Evolutionary conservation across 1,140 invertebrate species (phyloP), one percentile per base, ranked within the genome.

Genomic region (Apis laboriosa): DNA sequence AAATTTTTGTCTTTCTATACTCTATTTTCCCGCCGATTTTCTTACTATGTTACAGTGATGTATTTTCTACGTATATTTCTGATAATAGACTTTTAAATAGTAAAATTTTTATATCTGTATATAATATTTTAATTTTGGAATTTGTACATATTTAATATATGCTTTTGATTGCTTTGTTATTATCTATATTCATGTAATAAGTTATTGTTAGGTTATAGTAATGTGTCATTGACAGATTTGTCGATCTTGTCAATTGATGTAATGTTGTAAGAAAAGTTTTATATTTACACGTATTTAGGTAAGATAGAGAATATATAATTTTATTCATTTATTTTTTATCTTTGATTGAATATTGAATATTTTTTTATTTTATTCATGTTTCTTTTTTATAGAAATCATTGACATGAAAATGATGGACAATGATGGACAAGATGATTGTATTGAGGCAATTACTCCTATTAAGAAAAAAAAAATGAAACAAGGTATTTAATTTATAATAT

Each of bases 1-100:
- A n/a, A 51, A 64, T n/a, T 60, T 74, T 72, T 71, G 12, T 84
- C 75, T 58, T 74, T 84, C 67, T 58, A 71, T 66, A 9, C 58
- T 56, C 28, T 81, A 74, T 87, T 92, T 92, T 93, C 92, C 92
- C 92, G 92, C 92, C 92, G 84, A 91, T 92, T 93, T 92, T 51
- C 73, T 87, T 87, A 78, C 58, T 72, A 80, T 79, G 74, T 68
- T 53, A 17, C 56, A n/a, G 34, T 66, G 43, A 64, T 80, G 53
- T 21, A 13, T 15, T 60, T 55, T 34, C 15, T 21, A 43, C 34
- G 24, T 73, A 19, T 76, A 28, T 70, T 71, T 34, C 13, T 75
- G 15, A 55, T 66, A 43, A 19, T 43, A 67, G 21, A 66, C 19
- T 5, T 15, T 74, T 78, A 51, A 84, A 79, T 77, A 80, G 71